A percentile compares a stretch with the other conserved stretches of the same genome.
Evolutionary conservation across 2,113 vertebrate species (phyloP).

Genomic region (Vulpes ferrilata): DNA sequence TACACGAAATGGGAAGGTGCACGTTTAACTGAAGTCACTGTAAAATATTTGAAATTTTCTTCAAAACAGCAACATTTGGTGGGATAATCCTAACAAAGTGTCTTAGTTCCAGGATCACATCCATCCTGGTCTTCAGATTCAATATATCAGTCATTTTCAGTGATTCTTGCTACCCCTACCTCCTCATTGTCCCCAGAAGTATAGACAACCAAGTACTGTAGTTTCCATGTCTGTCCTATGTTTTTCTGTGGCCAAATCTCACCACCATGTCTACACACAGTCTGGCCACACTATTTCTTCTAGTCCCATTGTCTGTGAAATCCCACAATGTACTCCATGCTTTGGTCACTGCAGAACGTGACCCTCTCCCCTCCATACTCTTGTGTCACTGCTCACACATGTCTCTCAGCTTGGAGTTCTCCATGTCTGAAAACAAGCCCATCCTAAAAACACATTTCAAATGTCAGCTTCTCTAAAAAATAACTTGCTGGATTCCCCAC

Average conservation of each 20-base stretch:
- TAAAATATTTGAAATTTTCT: neutral
- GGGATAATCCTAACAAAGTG: neutral
- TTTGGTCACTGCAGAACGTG: neutral
- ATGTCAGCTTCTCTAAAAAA: neutral
- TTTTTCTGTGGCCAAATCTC: neutral
- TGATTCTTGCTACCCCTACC: neutral
- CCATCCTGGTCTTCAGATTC: neutral
- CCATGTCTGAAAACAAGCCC: neutral
- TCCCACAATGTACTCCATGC: fast-evolving
- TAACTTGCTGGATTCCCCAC: too few species aligned
- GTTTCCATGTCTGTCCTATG: neutral
- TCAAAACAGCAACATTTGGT: neutral
- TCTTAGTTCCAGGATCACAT: neutral
- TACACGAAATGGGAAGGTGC: neutral
- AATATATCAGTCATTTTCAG: neutral
- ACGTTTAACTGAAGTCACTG: neutral
- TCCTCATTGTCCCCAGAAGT: neutral
- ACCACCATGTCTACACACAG: fast-evolving
- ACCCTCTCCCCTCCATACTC: too few species aligned
- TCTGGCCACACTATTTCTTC: neutral
- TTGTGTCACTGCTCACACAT: fast-evolving
- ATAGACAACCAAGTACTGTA: neutral
- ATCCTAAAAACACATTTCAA: neutral
- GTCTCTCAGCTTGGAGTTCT: neutral
- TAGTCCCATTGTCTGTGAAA: neutral